Evolutionary conservation across 2,888 invertebrate species (phyloP).

Genomic region (Cabera pusaria): DNA sequence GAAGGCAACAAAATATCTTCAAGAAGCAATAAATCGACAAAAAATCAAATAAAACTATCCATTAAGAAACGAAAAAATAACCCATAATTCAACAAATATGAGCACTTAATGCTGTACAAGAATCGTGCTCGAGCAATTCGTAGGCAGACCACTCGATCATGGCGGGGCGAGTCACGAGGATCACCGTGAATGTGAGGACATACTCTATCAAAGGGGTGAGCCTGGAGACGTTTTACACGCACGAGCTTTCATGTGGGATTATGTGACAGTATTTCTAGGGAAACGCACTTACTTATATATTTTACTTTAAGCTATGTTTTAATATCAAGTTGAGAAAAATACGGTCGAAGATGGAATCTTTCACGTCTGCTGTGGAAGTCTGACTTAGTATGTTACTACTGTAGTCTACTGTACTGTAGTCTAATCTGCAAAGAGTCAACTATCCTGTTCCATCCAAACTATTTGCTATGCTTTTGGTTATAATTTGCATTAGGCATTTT

Average conservation of each 20-base stretch:
- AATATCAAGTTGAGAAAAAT: too few species aligned
- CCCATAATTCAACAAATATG: slow-evolving; percentile 43
- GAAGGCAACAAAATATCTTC: slow-evolving; percentile 8
- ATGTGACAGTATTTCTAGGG: too few species aligned
- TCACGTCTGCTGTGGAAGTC: too few species aligned
- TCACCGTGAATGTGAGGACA: slow-evolving; percentile 62
- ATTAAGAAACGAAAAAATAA: slow-evolving; percentile 28
- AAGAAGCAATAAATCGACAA: slow-evolving; percentile 17
- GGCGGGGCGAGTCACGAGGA: slow-evolving; percentile 53
- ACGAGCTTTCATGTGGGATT: slow-evolving; percentile 15
- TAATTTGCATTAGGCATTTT: too few species aligned
- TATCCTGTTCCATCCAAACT: too few species aligned
- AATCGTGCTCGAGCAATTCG: slow-evolving; percentile 59
- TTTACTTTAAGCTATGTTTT: too few species aligned
- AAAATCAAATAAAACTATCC: slow-evolving; percentile 27
- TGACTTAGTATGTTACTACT: too few species aligned
- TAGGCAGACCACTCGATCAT: slow-evolving; percentile 56
- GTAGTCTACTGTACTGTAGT: too few species aligned
- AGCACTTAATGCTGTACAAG: slow-evolving; percentile 53
- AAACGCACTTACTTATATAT: too few species aligned
- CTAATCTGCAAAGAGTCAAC: too few species aligned
- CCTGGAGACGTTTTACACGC: slow-evolving; percentile 52
- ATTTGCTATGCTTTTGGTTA: too few species aligned
- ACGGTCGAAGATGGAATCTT: too few species aligned
- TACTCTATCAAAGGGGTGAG: slow-evolving; percentile 80